Conservation (phyloP, 2,888 invertebrate genomes). For the Cephus pulcher region DNA sequence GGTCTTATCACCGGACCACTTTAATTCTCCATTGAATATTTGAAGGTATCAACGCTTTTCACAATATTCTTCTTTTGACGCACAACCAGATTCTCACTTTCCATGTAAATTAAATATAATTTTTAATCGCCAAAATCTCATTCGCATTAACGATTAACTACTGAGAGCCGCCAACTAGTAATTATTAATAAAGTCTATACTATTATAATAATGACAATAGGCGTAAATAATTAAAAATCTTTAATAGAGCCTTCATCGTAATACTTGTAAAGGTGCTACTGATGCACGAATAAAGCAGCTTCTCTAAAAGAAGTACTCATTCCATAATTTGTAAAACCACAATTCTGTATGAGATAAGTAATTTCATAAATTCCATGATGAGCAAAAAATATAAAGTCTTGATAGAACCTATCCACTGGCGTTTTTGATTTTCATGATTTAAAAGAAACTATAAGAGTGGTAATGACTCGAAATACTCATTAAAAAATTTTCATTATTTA, state of each 20-base stretch:
- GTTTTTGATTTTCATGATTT: neutral
- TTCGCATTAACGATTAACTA: slow-evolving; percentile 3
- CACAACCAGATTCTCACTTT: slow-evolving; percentile 42
- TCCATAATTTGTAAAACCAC: neutral
- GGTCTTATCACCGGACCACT: too few species aligned
- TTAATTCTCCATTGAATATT: slow-evolving; percentile 16
- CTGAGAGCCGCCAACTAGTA: slow-evolving; percentile 14
- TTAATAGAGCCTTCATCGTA: neutral
- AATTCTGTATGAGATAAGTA: neutral
- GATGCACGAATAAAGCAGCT: neutral
- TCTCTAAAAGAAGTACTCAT: neutral
- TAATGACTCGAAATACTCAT: neutral
- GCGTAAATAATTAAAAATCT: neutral
- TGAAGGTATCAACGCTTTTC: slow-evolving; percentile 5
- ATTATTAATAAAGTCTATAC: slow-evolving; percentile 20
- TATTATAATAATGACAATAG: slow-evolving; percentile 7
- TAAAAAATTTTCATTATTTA: neutral
- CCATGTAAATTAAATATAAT: slow-evolving; percentile 20
- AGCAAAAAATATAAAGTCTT: neutral
- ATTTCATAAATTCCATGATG: neutral
- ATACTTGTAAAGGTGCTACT: neutral
- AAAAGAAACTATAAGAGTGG: neutral
- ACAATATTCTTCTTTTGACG: slow-evolving; percentile 18
- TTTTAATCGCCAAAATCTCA: neutral
- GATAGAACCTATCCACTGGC: neutral